Conservation (phyloP, 2,888 invertebrate species). For the Micoletzkya japonica region DNA sequence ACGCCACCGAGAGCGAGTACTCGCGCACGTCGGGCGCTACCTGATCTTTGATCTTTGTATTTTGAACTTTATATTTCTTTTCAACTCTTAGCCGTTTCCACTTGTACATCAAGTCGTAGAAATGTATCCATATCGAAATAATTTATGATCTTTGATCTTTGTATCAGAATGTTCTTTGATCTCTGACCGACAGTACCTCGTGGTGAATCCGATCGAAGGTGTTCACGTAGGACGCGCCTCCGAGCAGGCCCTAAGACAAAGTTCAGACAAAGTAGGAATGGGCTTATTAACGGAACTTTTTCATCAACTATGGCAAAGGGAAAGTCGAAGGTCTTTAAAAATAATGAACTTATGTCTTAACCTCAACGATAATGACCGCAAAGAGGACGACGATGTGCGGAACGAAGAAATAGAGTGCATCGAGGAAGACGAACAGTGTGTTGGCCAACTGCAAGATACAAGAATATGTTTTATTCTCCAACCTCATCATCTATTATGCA, state of each 20-base stretch:
- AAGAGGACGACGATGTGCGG: conserved; percentile 75
- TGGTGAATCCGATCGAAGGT: conserved; percentile 78
- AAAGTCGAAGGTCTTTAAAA: too few relatives aligned
- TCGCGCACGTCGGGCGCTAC: conserved; percentile 64
- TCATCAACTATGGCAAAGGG: too few relatives aligned
- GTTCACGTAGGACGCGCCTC: conserved; percentile 79
- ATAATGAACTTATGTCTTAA: too few relatives aligned
- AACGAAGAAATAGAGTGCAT: conserved; percentile 74
- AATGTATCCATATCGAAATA: too few relatives aligned
- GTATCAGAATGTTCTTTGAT: too few relatives aligned
- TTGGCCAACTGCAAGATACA: conserved; percentile 72
- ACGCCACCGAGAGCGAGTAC: conserved; percentile 77
- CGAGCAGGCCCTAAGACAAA: conserved; percentile 79
- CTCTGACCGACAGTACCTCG: conserved; percentile 67
- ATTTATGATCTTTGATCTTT: too few relatives aligned
- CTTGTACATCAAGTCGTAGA: too few relatives aligned
- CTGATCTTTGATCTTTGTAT: conserved; percentile 28
- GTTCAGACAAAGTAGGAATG: too few relatives aligned
- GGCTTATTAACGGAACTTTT: too few relatives aligned
- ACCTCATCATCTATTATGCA: neutral
- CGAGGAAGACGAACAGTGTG: conserved; percentile 72
- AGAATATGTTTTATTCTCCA: conserved; percentile 39
- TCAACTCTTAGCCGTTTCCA: too few relatives aligned
- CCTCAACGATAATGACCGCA: conserved; percentile 75
- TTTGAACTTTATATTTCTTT: too few relatives aligned